Evolutionary conservation across 2,888 invertebrate genomes (phyloP).

Genomic region (Amiota communis): DNA sequence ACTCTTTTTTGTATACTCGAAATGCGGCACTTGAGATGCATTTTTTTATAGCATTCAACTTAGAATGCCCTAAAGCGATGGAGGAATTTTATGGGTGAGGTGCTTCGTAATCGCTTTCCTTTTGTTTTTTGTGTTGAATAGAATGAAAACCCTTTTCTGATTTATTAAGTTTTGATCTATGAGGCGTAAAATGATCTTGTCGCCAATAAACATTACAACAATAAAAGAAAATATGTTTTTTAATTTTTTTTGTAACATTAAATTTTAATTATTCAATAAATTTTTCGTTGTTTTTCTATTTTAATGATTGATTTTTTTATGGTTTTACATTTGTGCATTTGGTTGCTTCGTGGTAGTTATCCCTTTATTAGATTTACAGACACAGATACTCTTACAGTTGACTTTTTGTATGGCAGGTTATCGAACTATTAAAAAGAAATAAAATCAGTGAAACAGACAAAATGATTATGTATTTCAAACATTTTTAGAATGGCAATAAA

Average conservation of each 20-base stretch:
- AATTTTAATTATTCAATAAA: slow-evolving; percentile 25
- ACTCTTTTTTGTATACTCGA: not conserved
- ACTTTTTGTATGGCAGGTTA: slow-evolving; percentile 28
- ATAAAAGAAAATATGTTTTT: not conserved
- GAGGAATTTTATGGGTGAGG: not conserved
- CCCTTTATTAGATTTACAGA: too few relatives aligned
- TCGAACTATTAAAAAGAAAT: slow-evolving; percentile 61
- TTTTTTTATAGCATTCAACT: not conserved
- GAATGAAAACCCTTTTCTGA: slow-evolving; percentile 14
- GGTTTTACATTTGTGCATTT: too few relatives aligned
- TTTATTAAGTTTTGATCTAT: slow-evolving; percentile 27
- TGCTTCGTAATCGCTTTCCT: not conserved
- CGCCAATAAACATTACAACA: slow-evolving; percentile 25
- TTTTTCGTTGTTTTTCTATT: slow-evolving; percentile 8
- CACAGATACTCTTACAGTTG: too few relatives aligned
- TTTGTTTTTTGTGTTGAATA: not conserved
- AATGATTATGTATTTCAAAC: slow-evolving; percentile 37
- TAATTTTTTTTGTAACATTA: not conserved
- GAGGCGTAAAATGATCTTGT: slow-evolving; percentile 30
- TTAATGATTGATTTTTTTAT: too few relatives aligned
- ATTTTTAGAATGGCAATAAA: slow-evolving; percentile 49
- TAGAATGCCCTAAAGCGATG: not conserved
- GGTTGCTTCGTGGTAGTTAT: too few relatives aligned
- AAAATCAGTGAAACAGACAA: slow-evolving; percentile 50
- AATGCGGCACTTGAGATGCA: slow-evolving; percentile 12